A percentile compares a stretch with the other conserved stretches of the same genome.
These are phyloP conservation scores for Chondrosia reniformis DNA, from an alignment of 37 sponge, comb jelly and placozoan genomes.

Conservation along the genomic window DNA sequence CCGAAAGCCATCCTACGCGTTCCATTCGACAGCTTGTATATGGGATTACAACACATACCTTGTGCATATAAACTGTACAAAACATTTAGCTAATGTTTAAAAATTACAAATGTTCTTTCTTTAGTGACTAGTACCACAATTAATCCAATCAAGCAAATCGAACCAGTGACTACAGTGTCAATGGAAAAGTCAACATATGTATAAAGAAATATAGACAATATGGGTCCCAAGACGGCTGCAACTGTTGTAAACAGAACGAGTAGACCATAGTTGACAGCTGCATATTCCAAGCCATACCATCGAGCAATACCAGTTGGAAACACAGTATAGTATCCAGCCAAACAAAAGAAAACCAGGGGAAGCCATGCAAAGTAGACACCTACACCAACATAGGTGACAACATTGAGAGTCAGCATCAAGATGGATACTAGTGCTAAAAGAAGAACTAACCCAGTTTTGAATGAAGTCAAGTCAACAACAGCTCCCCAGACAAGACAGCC, in stretches of 20 bases:
- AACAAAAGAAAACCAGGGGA: slow-evolving; percentile 80
- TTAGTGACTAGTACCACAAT: no score
- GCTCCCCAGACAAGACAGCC: slow-evolving; percentile 77
- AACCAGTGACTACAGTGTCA: no score
- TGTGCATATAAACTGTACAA: no score
- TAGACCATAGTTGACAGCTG: slow-evolving; percentile 72
- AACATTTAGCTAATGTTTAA: no score
- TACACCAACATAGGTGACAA: background rate
- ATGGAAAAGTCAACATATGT: no score
- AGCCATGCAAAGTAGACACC: slow-evolving; percentile 69
- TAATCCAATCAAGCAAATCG: no score
- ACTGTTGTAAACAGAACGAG: slow-evolving; percentile 54
- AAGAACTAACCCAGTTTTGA: slow-evolving; percentile 55
- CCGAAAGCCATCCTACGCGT: no score
- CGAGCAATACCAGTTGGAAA: slow-evolving; percentile 69
- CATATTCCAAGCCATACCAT: slow-evolving; percentile 64
- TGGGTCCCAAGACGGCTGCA: slow-evolving; percentile 33
- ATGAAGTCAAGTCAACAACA: slow-evolving; percentile 53
- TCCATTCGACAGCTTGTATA: no score
- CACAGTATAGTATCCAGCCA: slow-evolving; percentile 70
- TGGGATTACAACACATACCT: no score
- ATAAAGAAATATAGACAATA: slow-evolving; percentile 21
- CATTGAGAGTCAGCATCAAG: slow-evolving; percentile 40
- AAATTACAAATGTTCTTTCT: no score
- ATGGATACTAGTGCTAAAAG: slow-evolving; percentile 30